These are phyloP conservation scores for Ryuthela nishihirai DNA, from an alignment of 2,888 invertebrate species.

Conservation along the genomic window DNA sequence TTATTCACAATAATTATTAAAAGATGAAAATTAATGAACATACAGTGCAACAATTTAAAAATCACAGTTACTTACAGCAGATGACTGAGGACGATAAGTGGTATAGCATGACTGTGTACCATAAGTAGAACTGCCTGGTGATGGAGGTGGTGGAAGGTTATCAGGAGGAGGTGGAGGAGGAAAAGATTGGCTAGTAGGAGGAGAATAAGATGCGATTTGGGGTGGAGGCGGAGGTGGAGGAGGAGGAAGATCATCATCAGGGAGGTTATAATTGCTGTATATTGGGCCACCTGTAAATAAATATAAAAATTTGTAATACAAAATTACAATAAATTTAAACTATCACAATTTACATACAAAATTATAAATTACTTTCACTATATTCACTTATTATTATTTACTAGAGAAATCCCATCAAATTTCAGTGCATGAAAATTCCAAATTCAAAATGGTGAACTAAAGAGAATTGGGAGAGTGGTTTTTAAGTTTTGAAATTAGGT, in stretches of 20 bases:
- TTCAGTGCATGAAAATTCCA: too few species aligned
- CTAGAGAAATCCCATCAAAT: too few species aligned
- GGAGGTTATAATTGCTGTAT: slow-evolving; percentile 29
- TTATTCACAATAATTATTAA: background rate
- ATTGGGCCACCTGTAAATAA: slow-evolving; percentile 21
- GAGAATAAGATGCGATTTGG: slow-evolving; percentile 22
- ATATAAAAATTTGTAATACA: background rate
- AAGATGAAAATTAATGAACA: background rate
- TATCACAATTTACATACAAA: too few species aligned
- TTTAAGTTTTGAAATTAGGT: too few species aligned
- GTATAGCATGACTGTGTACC: slow-evolving; percentile 32
- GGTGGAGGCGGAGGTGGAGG: slow-evolving; percentile 33
- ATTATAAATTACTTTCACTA: too few species aligned
- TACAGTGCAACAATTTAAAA: too few species aligned
- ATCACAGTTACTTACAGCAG: slow-evolving; percentile 37
- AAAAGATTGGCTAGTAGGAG: slow-evolving; percentile 11
- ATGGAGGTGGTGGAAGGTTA: slow-evolving; percentile 11
- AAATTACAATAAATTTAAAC: too few species aligned
- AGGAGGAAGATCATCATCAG: slow-evolving; percentile 29
- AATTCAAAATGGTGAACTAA: too few species aligned
- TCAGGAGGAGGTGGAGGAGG: slow-evolving; percentile 26
- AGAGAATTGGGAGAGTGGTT: too few species aligned
- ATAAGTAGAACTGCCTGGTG: slow-evolving; percentile 21
- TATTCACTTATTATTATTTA: too few species aligned
- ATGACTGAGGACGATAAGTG: slow-evolving; percentile 34